Evolutionary conservation across 2,113 vertebrate genomes (phyloP).

Genomic region (Zeus faber): DNA sequence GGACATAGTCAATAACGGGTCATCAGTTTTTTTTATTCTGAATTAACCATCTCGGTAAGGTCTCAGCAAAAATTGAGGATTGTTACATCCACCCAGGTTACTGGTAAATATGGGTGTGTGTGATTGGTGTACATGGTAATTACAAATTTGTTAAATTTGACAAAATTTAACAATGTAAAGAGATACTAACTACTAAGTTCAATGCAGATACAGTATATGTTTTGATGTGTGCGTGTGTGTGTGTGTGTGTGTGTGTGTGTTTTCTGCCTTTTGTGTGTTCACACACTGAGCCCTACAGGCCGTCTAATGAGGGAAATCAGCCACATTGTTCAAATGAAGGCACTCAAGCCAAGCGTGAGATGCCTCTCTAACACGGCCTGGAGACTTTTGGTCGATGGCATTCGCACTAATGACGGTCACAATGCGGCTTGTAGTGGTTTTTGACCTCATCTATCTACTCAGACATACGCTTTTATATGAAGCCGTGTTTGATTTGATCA

Average conservation of each 20-base stretch:
- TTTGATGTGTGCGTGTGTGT: slow-evolving; percentile 4
- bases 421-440: too few relatives aligned
- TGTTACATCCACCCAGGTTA: too few relatives aligned
- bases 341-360: slow-evolving; percentile 46
- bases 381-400: slow-evolving; percentile 10
- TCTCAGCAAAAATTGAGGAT: too few relatives aligned
- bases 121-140: neutral
- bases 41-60: too few relatives aligned
- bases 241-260: slow-evolving; percentile 3
- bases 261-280: slow-evolving; percentile 9
- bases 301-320: slow-evolving; percentile 29
- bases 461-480: slow-evolving; percentile 12
- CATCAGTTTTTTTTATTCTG: too few relatives aligned
- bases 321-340: slow-evolving; percentile 37
- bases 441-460: slow-evolving; percentile 11
- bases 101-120: neutral
- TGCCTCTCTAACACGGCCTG: slow-evolving; percentile 25
- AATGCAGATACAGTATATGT: neutral
- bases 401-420: slow-evolving; percentile 2
- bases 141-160: neutral
- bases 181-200: too few relatives aligned
- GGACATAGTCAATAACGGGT: too few relatives aligned
- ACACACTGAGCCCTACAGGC: slow-evolving; percentile 41
- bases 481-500: slow-evolving; percentile 22
- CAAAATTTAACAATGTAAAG: too few relatives aligned